A percentile compares a stretch with the other conserved stretches of the same genome.
These are phyloP conservation scores for Zygaena filipendulae DNA, from an alignment of 2,888 invertebrate species.

Conservation along the genomic window DNA sequence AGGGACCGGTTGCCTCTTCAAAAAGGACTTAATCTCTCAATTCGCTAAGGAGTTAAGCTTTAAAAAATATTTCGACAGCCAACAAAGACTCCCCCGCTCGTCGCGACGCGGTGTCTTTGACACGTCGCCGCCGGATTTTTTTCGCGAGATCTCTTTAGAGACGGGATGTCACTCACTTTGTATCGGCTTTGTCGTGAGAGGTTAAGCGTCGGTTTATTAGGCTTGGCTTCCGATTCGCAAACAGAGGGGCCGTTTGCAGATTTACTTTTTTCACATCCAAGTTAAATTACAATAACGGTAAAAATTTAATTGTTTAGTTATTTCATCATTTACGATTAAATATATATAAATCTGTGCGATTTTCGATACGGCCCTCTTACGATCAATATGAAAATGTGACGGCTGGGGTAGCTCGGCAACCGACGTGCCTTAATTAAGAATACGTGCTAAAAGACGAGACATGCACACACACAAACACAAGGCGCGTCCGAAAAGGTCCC, in stretches of 20 bases:
- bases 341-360: too few relatives aligned
- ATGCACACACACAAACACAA: slow-evolving; percentile 60
- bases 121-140: slow-evolving; percentile 64
- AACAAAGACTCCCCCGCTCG: slow-evolving; percentile 60
- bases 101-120: slow-evolving; percentile 65
- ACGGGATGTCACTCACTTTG: slow-evolving; percentile 66
- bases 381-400: slow-evolving; percentile 60
- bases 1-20: slow-evolving; percentile 72
- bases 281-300: slow-evolving; percentile 4
- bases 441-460: slow-evolving; percentile 70
- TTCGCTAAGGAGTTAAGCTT: slow-evolving; percentile 70
- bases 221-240: slow-evolving; percentile 58
- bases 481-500: slow-evolving; percentile 54
- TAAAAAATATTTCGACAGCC: slow-evolving; percentile 66
- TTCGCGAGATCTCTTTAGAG: slow-evolving; percentile 59
- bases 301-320: too few relatives aligned
- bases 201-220: slow-evolving; percentile 67
- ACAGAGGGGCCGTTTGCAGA: slow-evolving; percentile 46
- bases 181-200: slow-evolving; percentile 64
- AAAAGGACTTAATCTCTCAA: slow-evolving; percentile 70
- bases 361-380: slow-evolving; percentile 26
- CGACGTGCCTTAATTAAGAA: slow-evolving; percentile 65
- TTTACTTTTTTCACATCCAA: slow-evolving; percentile 23
- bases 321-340: too few relatives aligned
- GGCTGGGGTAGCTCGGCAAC: slow-evolving; percentile 52